These are phyloP conservation scores for Heterotis niloticus DNA, from an alignment of 2,113 vertebrate genomes.

Conservation along the genomic window DNA sequence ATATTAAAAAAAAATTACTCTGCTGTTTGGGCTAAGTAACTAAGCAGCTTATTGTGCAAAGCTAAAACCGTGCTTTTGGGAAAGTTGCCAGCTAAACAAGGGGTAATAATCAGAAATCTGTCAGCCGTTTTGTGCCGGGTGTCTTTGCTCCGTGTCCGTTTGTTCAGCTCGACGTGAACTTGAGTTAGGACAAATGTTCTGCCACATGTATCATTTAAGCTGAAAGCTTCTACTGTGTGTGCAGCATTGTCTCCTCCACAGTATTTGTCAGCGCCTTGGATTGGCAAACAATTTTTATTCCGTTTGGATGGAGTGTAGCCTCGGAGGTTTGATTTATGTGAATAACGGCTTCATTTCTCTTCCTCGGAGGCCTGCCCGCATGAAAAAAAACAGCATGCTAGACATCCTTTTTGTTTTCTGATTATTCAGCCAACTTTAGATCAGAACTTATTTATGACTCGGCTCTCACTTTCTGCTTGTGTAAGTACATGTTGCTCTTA, in stretches of 20 bases:
- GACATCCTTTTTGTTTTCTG: constrained; percentile 9
- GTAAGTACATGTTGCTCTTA: constrained; percentile 24
- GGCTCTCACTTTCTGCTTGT: constrained; percentile 25
- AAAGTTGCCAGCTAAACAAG: too few species aligned
- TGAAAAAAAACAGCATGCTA: constrained; percentile 1
- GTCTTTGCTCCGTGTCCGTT: constrained; percentile 8
- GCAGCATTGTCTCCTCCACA: constrained; percentile 5
- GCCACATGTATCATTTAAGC: background rate
- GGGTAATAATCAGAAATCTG: background rate
- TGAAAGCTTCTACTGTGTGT: background rate
- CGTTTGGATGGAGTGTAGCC: constrained; percentile 1
- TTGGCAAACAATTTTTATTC: background rate
- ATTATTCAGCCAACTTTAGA: constrained; percentile 17
- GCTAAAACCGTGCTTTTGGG: too few species aligned
- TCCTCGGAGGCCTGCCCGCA: background rate
- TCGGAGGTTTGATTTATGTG: constrained; percentile 17
- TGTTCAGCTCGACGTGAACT: constrained; percentile 12
- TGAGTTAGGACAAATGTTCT: background rate
- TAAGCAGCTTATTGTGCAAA: too few species aligned
- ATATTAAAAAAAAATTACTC: too few species aligned
- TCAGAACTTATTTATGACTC: constrained; percentile 6
- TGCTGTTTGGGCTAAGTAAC: too few species aligned
- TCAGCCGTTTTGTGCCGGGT: constrained; percentile 6
- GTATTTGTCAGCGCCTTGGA: background rate
- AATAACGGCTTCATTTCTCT: constrained; percentile 13